Evolutionary conservation across 1,140 invertebrate species (phyloP).

Genomic region (Wiebesia pumilae): DNA sequence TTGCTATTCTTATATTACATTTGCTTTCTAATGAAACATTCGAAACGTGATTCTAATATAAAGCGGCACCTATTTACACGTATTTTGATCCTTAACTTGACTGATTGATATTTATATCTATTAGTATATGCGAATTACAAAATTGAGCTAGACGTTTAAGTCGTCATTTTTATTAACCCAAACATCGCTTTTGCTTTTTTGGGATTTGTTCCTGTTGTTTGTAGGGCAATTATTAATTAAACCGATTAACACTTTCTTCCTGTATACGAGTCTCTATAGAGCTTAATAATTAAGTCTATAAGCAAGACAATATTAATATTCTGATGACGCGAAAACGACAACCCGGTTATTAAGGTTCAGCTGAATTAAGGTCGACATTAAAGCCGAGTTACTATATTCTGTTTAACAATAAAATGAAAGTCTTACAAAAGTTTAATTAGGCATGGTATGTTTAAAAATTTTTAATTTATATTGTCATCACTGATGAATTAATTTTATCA

Average conservation of each 20-base stretch:
- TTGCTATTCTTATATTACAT: constrained; percentile 7
- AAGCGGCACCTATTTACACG: constrained; percentile 24
- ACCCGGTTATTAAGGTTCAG: constrained; percentile 29
- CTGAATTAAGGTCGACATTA: constrained; percentile 7
- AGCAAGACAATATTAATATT: constrained; percentile 42
- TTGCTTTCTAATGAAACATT: constrained; percentile 42
- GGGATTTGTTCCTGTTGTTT: no score
- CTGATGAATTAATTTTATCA: no score
- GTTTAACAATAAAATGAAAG: background rate
- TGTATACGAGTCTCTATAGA: background rate
- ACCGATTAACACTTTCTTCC: background rate
- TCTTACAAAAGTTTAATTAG: background rate
- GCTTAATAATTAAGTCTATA: background rate
- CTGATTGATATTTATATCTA: background rate
- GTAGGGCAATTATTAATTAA: background rate
- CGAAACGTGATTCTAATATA: constrained; percentile 33
- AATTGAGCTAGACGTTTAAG: background rate
- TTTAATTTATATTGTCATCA: background rate
- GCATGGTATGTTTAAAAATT: background rate
- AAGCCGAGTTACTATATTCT: background rate
- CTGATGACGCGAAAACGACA: background rate
- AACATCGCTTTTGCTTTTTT: background rate
- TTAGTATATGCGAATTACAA: background rate
- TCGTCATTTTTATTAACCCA: background rate
- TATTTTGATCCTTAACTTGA: background rate